Evolutionary conservation across 2,888 invertebrate genomes (phyloP).

Genomic region (Tridacna gigas): DNA sequence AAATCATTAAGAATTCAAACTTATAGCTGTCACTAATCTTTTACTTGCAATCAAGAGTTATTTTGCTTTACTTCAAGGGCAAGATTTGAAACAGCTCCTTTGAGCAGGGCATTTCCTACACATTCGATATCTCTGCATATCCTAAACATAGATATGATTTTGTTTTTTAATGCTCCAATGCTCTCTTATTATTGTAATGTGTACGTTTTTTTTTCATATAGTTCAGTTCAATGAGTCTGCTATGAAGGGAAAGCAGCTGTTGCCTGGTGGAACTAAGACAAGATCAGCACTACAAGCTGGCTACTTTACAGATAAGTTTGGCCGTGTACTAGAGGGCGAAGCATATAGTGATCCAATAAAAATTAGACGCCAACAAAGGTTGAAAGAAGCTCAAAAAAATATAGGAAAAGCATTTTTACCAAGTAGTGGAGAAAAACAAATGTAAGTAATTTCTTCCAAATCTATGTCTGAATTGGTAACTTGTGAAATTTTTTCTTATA

Average conservation of each 20-base stretch:
- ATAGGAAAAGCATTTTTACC: constrained; percentile 84
- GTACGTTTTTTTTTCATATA: constrained; percentile 61
- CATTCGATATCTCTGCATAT: too few species aligned
- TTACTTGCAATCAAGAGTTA: too few species aligned
- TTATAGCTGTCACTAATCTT: too few species aligned
- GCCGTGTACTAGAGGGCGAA: constrained; percentile 83
- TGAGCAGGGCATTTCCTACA: too few species aligned
- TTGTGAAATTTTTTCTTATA: too few species aligned
- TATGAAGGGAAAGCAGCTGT: constrained; percentile 84
- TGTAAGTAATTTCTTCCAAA: constrained; percentile 71
- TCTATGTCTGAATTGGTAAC: too few species aligned
- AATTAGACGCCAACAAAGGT: constrained; percentile 78
- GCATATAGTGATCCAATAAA: constrained; percentile 84
- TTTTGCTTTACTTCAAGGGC: too few species aligned
- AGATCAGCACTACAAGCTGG: constrained; percentile 82
- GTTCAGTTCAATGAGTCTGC: constrained; percentile 83
- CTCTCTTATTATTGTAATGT: not conserved
- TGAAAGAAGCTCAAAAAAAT: constrained; percentile 82
- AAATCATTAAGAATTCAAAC: too few species aligned
- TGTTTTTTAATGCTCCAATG: too few species aligned
- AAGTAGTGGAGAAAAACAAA: constrained; percentile 82
- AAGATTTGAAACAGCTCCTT: too few species aligned
- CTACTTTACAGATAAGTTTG: constrained; percentile 83
- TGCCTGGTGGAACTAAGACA: constrained; percentile 82
- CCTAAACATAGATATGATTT: too few species aligned